Conservation (phyloP, 1,140 invertebrate species). For the Fopius arisanus region DNA sequence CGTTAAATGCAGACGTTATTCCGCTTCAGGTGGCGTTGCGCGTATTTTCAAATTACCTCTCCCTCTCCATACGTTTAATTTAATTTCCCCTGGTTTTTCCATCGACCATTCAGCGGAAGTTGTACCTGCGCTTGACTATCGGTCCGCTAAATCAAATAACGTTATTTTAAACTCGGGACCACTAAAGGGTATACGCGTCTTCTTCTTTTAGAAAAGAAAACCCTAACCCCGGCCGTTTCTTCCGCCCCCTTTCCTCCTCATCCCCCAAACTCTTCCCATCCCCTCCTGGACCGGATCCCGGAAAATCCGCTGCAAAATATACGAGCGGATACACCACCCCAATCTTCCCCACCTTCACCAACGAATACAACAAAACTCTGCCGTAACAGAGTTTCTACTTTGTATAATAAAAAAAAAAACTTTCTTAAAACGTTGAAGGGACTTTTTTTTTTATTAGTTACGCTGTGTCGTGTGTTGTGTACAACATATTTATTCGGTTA, state of each 20-base stretch:
- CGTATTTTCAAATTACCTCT: neutral
- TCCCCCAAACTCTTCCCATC: no score
- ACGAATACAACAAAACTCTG: neutral
- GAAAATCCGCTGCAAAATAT: constrained; percentile 28
- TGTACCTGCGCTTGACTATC: constrained; percentile 15
- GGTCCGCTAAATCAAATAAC: constrained; percentile 21
- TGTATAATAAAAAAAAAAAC: constrained; percentile 10
- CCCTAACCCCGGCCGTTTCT: neutral
- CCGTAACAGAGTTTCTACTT: constrained; percentile 7
- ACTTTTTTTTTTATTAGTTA: neutral
- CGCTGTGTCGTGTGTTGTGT: neutral
- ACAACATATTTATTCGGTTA: no score
- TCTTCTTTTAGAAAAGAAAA: neutral
- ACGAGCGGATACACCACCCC: constrained; percentile 17
- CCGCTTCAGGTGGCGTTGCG: neutral
- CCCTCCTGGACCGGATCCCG: neutral
- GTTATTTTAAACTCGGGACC: constrained; percentile 14
- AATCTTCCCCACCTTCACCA: neutral
- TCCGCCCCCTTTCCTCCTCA: neutral
- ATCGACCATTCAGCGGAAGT: constrained; percentile 1
- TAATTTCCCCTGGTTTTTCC: constrained; percentile 1
- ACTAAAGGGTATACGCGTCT: neutral
- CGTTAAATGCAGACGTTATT: neutral
- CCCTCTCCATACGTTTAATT: constrained; percentile 21
- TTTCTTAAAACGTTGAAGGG: neutral